Base-by-base conservation (phyloP, 2,888 invertebrate species). In the Uropetala carovei region DNA sequence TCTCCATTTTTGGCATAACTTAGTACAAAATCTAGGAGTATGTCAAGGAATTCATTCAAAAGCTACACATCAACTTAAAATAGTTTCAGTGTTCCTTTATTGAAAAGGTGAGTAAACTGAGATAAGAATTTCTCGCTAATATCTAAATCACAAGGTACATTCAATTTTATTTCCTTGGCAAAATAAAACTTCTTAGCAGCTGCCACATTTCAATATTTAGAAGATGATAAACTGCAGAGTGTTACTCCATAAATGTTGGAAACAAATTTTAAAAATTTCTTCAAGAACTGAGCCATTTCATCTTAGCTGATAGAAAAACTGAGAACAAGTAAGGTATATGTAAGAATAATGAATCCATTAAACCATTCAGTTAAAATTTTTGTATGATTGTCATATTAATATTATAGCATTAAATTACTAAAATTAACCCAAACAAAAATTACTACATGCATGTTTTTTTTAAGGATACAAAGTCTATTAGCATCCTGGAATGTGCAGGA, bases 401-500 rank as follows among this genome's bases (percentile, higher is more conserved):
- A 83, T 16, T 18, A 56, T 30, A 57, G 22, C 43, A 43, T 43
- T 43, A 43, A 43, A 43, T 43, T 43, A 43, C 5, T 43, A 43
- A 43, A 43, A 43, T 43, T 43, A 43, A 43, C 43, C 5, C 43
- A 43, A 43, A 43, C 43, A 43, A 43, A 43, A 43, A 43, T 43
- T 1, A 43, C 43, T 43, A 43, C 5, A 43, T 43, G 43, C 43
- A 43, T 3, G 43, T 43, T 43, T 5, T 43, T 43, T 43, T 43
- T 1, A 95, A 95, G 95, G 95, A 95, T 96, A 96, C 96, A 99
- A 93, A 99, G 96, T 94, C 98, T 96, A 94, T 98, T 97, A 59
- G 96, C 95, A 95, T 99, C 99, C 96, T 99, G 99, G 96, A 99
- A 99, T 92, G 99, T 99, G 95, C 98, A 99, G 95, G 97, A 98